Evolutionary conservation across 2,113 vertebrate genomes (phyloP).

Genomic region (Piaya cayana): DNA sequence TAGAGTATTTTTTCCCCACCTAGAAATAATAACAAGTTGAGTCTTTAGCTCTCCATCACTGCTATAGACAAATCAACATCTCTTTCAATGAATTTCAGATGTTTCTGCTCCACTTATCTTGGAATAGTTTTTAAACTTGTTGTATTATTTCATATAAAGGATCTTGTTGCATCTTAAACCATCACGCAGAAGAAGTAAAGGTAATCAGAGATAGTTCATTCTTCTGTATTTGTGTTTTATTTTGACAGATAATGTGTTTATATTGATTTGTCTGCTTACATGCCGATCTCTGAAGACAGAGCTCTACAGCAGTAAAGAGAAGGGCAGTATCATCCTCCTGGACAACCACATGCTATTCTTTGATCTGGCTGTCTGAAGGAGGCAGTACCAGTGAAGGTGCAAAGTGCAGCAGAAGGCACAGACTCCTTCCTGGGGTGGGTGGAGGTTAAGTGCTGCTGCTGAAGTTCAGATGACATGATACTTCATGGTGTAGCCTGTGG

Average conservation of each 20-base stretch:
- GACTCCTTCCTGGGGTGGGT: neutral
- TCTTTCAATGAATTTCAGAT: neutral
- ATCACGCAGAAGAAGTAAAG: neutral
- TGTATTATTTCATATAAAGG: neutral
- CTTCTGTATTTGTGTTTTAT: neutral
- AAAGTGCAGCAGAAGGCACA: neutral
- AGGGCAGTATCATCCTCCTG: neutral
- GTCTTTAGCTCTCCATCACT: neutral
- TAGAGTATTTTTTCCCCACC: neutral
- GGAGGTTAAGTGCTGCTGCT: neutral
- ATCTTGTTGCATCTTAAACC: neutral
- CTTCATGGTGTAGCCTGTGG: rapidly evolving
- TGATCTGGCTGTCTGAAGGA: neutral
- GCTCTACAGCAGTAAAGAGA: neutral
- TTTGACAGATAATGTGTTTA: neutral
- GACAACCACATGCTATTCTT: neutral
- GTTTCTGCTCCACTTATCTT: neutral
- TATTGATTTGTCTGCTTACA: neutral
- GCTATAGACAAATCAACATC: neutral
- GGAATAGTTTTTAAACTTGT: neutral
- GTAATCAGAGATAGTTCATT: neutral
- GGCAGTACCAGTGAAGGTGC: neutral
- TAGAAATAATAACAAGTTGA: neutral
- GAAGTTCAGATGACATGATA: neutral
- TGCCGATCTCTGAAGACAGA: neutral